These are phyloP conservation scores for Lemur catta DNA, from an alignment of 2,797 vertebrate species.

Conservation along the genomic window DNA sequence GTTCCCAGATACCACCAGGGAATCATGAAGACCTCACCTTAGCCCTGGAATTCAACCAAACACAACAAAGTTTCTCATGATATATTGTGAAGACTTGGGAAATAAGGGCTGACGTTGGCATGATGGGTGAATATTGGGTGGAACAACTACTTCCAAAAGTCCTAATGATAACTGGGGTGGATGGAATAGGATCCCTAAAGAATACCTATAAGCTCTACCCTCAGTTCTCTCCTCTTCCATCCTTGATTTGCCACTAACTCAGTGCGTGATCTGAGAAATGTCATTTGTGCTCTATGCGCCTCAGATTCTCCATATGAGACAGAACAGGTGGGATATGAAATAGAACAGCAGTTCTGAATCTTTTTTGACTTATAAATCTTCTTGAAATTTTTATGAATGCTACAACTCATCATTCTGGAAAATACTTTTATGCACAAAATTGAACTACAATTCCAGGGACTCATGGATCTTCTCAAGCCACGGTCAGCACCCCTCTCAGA, in stretches of 20 bases:
- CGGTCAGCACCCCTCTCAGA: not conserved
- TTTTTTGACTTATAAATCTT: not conserved
- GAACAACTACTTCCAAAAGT: not conserved
- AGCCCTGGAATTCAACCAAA: not conserved
- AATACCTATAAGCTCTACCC: not conserved
- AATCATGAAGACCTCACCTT: not conserved
- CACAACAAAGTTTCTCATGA: not conserved
- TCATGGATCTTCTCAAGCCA: not conserved
- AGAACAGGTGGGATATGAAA: not conserved
- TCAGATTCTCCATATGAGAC: not conserved
- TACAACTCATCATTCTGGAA: not conserved
- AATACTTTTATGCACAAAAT: not conserved
- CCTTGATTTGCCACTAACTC: not conserved
- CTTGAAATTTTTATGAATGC: not conserved
- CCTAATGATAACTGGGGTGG: not conserved
- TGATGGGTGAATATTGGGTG: not conserved
- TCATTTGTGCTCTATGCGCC: not conserved
- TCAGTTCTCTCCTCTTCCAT: not conserved
- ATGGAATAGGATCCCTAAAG: not conserved
- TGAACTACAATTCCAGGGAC: not conserved
- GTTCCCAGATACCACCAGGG: not conserved
- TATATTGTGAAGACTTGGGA: not conserved
- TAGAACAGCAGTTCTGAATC: not conserved
- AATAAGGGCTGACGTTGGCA: not conserved
- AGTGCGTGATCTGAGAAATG: not conserved